A percentile compares a stretch with the other conserved stretches of the same genome.
These are phyloP conservation scores for Arothron firmamentum DNA, from an alignment of 2,113 vertebrate species.

Conservation along the genomic window DNA sequence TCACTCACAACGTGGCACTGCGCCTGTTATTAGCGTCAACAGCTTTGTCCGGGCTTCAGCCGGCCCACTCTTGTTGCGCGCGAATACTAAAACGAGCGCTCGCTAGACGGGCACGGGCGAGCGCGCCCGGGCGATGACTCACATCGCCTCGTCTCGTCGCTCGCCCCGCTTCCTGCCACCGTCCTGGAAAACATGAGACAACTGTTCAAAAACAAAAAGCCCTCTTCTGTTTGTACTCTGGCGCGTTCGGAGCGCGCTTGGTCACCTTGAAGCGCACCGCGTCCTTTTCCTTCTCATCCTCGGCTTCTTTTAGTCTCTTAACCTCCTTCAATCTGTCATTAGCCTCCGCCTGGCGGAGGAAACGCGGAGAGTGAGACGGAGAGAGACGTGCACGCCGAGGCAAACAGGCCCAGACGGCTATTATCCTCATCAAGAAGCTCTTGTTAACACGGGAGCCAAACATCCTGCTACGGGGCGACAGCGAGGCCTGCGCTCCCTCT, in stretches of 20 bases:
- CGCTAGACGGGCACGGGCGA: constrained; percentile 34
- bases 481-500: constrained; percentile 9
- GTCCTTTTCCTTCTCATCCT: constrained; percentile 58
- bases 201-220: constrained; percentile 25
- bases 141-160: constrained; percentile 26
- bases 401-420: constrained; percentile 26
- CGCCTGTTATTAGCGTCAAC: constrained; percentile 62
- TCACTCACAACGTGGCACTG: constrained; percentile 67
- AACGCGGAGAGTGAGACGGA: constrained; percentile 22
- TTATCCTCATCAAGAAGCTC: constrained; percentile 53
- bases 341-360: constrained; percentile 56
- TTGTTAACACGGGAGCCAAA: constrained; percentile 48
- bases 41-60: constrained; percentile 54
- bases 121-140: background rate
- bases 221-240: constrained; percentile 20
- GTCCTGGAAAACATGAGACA: constrained; percentile 42
- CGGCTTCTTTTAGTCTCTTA: constrained; percentile 55
- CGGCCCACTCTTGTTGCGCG: constrained; percentile 39
- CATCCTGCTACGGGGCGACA: constrained; percentile 30
- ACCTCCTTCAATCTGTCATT: constrained; percentile 64
- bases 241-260: constrained; percentile 39
- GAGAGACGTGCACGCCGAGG: constrained; percentile 34
- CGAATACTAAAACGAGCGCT: constrained; percentile 51
- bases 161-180: constrained; percentile 17
- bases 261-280: constrained; percentile 60